These are phyloP conservation scores for Myripristis jacobus DNA, from an alignment of 2,797 vertebrate genomes.

Conservation along the genomic window DNA sequence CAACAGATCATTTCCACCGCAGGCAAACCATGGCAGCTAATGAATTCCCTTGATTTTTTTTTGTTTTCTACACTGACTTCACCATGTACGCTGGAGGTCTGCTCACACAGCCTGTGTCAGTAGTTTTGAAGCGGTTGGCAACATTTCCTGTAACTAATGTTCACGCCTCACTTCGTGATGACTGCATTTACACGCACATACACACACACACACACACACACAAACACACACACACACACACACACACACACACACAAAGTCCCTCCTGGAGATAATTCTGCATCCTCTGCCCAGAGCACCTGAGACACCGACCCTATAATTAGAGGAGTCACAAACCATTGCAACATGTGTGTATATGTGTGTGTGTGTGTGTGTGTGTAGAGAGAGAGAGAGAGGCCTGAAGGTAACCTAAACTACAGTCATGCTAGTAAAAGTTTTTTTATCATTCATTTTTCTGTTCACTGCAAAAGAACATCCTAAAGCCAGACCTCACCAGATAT, in stretches of 20 bases:
- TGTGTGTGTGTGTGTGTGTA: conserved; percentile 1
- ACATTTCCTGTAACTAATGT: conserved; percentile 47
- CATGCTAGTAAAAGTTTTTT: neutral
- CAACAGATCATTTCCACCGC: too few relatives aligned
- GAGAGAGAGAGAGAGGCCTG: neutral
- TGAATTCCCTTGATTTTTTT: too few relatives aligned
- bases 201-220: conserved; percentile 10
- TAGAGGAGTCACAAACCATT: conserved; percentile 21
- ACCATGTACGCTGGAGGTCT: neutral
- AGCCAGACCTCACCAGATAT: neutral
- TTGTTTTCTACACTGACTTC: neutral
- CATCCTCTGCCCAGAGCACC: conserved; percentile 7
- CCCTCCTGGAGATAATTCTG: neutral
- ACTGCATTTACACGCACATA: conserved; percentile 2
- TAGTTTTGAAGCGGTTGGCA: neutral
- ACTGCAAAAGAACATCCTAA: neutral
- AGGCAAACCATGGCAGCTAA: neutral
- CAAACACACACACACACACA: conserved; percentile 7
- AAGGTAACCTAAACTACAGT: neutral
- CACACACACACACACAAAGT: neutral
- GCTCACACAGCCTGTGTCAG: neutral
- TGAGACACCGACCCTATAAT: conserved; percentile 28
- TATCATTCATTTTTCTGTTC: neutral
- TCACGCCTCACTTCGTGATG: conserved; percentile 44
- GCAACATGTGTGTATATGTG: neutral